Base-by-base conservation (phyloP, 2,888 invertebrate species). In the Rutpela maculata region DNA sequence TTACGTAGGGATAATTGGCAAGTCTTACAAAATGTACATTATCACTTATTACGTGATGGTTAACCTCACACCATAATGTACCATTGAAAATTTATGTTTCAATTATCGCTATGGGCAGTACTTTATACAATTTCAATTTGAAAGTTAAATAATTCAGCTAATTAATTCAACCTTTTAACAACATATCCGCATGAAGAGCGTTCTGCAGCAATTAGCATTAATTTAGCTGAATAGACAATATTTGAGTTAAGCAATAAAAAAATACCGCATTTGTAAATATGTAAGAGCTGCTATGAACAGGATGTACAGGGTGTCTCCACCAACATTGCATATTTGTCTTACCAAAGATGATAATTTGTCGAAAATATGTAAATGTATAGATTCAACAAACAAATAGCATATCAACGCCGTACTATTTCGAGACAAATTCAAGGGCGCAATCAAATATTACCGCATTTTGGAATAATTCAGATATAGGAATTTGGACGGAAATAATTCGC, bases 101-200 rank as follows among this genome's bases (percentile, higher is more conserved):
- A 59, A 57, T 19, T 59, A 59, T 19, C 22, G 59, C 59, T 18
- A 1, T 59, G 5, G 59, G 22, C 22, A 22, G 12, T 3, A 59
- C 10, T 59, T 18, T 11, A 22, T 19, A 19, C 59, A 59, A 12
- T 59, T 59, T 59, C 50, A 59, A 18, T 59, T 59, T 19, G 59
- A 19, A 15, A 19, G 22, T 50, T 59, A 19, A 19, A 59, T 59
- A 59, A 19, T 59, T 59, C 19, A 59, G 19, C 15, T 59, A 59
- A 59, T 59, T 59, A 59, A 59, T 59, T 59, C 7, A 59, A 19
- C 19, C 59, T 59, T 35, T 22, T 59, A 22, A 59, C 18, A 19
- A 3, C 22, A 57, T 57, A 59, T 59, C 59, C 59, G 50, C 7
- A 59, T 59, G 59, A 22, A 59, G 59, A 59, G 10, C 18, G 19